Evolutionary conservation across 2,888 invertebrate species (phyloP).

Genomic region (Tuberolachnus salignus): DNA sequence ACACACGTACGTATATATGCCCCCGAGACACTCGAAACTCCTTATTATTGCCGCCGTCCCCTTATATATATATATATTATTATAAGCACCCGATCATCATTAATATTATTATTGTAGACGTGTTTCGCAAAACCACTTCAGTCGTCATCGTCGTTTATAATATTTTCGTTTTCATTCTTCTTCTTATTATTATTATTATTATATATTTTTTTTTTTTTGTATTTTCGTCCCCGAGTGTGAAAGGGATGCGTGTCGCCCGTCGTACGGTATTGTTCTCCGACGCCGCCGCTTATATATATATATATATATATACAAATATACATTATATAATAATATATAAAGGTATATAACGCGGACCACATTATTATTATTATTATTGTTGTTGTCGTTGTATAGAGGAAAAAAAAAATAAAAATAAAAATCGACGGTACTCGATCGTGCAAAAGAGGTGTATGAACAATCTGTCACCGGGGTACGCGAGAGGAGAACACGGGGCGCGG

Average conservation of each 20-base stretch:
- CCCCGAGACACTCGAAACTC: slow-evolving; percentile 48
- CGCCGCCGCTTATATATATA: no score
- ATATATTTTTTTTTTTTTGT: slow-evolving; percentile 25
- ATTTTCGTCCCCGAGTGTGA: slow-evolving; percentile 27
- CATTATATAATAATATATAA: neutral
- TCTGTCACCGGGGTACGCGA: slow-evolving; percentile 44
- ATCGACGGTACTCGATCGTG: slow-evolving; percentile 44
- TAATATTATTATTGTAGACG: slow-evolving; percentile 50
- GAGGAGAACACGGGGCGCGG: slow-evolving; percentile 44
- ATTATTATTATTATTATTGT: slow-evolving; percentile 42
- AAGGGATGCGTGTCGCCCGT: slow-evolving; percentile 55
- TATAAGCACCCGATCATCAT: slow-evolving; percentile 53
- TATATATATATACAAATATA: neutral
- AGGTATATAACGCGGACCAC: slow-evolving; percentile 44
- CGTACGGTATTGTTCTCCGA: slow-evolving; percentile 50
- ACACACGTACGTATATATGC: neutral
- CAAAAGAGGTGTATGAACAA: slow-evolving; percentile 48
- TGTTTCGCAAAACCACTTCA: slow-evolving; percentile 55
- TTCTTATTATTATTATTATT: no score
- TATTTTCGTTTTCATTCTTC: slow-evolving; percentile 31
- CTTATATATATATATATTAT: neutral
- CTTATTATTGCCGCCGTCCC: slow-evolving; percentile 26
- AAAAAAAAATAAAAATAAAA: slow-evolving; percentile 18
- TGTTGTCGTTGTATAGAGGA: neutral
- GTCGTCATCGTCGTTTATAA: slow-evolving; percentile 50